These are phyloP conservation scores for Harlomillsia oculata DNA, from an alignment of 1,140 invertebrate genomes.

Conservation along the genomic window DNA sequence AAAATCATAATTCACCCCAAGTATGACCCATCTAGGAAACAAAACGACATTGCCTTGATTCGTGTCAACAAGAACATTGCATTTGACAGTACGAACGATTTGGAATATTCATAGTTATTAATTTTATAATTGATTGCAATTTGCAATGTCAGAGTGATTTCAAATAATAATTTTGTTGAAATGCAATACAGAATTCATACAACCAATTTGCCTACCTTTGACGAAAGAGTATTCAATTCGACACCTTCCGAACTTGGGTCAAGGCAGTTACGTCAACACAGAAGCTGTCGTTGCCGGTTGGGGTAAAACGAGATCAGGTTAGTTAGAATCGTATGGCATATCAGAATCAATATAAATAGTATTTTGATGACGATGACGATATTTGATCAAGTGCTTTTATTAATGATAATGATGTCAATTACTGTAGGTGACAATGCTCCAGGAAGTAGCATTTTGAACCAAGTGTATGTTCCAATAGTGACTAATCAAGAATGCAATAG, in stretches of 20 bases:
- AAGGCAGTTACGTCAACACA: too few species aligned
- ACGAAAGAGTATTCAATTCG: conserved; percentile 1
- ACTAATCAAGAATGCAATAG: neutral
- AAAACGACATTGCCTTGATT: conserved; percentile 55
- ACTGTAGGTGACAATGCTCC: neutral
- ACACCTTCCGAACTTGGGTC: conserved; percentile 7
- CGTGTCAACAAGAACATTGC: conserved; percentile 45
- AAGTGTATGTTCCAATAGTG: conserved; percentile 4
- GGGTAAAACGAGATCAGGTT: conserved; percentile 1
- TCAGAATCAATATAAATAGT: neutral
- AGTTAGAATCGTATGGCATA: neutral
- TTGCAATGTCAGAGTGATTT: too few species aligned
- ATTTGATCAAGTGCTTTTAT: too few species aligned
- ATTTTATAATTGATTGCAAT: too few species aligned
- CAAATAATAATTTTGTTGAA: too few species aligned
- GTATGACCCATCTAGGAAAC: conserved; percentile 42
- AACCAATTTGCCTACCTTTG: conserved; percentile 24
- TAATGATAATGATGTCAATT: too few species aligned
- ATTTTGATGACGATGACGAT: too few species aligned
- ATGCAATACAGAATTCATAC: conserved; percentile 8
- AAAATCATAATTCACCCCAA: conserved; percentile 36
- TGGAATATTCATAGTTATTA: too few species aligned
- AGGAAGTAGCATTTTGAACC: conserved; percentile 6
- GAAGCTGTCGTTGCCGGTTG: conserved; percentile 2
- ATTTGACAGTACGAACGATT: conserved; percentile 39